These are phyloP conservation scores for Menura novaehollandiae DNA, from an alignment of 2,113 vertebrate genomes.

Conservation along the genomic window DNA sequence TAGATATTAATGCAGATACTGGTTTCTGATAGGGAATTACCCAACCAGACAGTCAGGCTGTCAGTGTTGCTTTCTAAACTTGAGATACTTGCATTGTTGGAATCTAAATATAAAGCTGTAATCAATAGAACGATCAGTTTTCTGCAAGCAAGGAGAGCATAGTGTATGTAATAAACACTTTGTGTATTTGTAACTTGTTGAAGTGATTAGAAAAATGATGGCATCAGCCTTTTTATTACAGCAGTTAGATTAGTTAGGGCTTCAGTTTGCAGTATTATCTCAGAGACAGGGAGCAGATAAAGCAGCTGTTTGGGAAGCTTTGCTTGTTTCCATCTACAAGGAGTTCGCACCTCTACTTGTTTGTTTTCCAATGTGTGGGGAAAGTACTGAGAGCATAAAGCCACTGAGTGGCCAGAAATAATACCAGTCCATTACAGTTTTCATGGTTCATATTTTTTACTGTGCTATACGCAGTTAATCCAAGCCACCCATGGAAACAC, in stretches of 20 bases:
- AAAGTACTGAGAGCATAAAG: background rate
- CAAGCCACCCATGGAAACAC: background rate
- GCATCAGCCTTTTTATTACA: slow-evolving; percentile 30
- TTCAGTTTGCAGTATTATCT: background rate
- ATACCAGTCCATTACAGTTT: background rate
- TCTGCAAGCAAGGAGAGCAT: background rate
- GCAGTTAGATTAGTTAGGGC: slow-evolving; percentile 6
- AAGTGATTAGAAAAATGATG: slow-evolving; percentile 23
- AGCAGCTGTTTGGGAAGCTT: slow-evolving; percentile 8
- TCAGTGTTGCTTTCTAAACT: background rate
- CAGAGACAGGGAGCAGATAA: background rate
- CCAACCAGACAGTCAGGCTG: background rate
- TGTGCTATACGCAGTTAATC: background rate
- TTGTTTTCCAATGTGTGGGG: background rate
- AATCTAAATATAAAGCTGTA: background rate
- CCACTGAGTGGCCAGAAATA: background rate
- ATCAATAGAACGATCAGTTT: slow-evolving; percentile 10
- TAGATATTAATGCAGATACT: background rate
- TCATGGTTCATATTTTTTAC: background rate
- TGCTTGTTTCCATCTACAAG: background rate
- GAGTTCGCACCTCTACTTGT: background rate
- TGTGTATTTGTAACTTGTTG: slow-evolving; percentile 9
- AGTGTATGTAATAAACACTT: background rate
- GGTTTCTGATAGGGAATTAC: background rate
- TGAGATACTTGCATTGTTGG: background rate